These are phyloP conservation scores for Xanthostigma xanthostigma DNA, from an alignment of 2,888 invertebrate genomes.

Conservation along the genomic window DNA sequence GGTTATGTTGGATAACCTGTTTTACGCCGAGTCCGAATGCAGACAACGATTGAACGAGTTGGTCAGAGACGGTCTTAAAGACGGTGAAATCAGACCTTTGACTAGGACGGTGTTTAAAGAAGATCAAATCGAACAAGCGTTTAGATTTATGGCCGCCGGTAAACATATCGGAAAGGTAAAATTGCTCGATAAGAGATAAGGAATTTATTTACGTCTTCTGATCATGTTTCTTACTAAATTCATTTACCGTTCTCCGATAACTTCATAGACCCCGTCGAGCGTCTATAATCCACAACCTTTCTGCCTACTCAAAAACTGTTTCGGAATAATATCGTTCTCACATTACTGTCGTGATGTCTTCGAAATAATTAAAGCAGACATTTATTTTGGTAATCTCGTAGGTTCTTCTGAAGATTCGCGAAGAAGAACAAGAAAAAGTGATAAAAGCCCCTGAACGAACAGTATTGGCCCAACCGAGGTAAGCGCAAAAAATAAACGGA, in stretches of 20 bases:
- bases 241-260: no score
- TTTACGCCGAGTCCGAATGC: conserved; percentile 32
- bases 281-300: no score
- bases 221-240: no score
- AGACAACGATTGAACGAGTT: conserved; percentile 35
- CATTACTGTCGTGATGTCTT: no score
- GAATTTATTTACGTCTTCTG: no score
- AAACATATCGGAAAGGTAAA: conserved; percentile 67
- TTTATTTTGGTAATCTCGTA: background rate
- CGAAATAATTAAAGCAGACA: no score
- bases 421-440: conserved; percentile 22
- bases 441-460: conserved; percentile 21
- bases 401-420: conserved; percentile 27
- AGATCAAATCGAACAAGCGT: conserved; percentile 56
- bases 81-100: conserved; percentile 55
- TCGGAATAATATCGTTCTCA: no score
- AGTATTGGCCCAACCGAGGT: conserved; percentile 30
- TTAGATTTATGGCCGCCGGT: conserved; percentile 46
- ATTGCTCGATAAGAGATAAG: no score
- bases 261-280: no score
- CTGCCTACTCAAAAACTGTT: no score
- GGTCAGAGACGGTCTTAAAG: conserved; percentile 41
- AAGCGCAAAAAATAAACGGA: background rate
- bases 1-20: conserved; percentile 57
- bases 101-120: conserved; percentile 44